Evolutionary conservation across 2,797 vertebrate species (phyloP).

Genomic region (Gastrophryne carolinensis): DNA sequence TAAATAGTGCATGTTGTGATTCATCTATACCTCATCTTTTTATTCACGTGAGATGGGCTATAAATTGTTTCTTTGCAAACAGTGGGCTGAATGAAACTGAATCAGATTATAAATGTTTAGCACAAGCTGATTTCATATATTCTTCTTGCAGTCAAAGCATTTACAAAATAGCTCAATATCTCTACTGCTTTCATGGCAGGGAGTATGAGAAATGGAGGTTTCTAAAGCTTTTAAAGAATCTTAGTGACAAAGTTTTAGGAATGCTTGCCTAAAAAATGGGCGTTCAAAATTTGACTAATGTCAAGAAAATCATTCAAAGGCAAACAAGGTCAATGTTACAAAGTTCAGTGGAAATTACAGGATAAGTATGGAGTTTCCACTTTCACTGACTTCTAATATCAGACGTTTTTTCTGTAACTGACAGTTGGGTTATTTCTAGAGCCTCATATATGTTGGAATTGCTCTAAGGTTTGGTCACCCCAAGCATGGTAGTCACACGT

Average conservation of each 20-base stretch:
- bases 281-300: too few species aligned
- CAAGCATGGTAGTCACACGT: too few species aligned
- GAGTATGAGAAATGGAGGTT: constrained; percentile 21
- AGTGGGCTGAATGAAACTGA: constrained; percentile 36
- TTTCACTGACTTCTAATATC: too few species aligned
- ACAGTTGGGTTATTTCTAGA: too few species aligned
- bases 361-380: too few species aligned
- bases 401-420: too few species aligned
- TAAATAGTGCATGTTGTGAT: constrained; percentile 40
- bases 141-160: constrained; percentile 34
- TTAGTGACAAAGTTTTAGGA: background rate
- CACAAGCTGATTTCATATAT: constrained; percentile 46
- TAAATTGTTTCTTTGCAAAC: constrained; percentile 50
- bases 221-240: constrained; percentile 24
- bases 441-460: too few species aligned
- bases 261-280: too few species aligned
- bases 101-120: constrained; percentile 45
- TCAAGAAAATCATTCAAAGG: too few species aligned
- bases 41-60: constrained; percentile 39
- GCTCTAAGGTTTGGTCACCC: too few species aligned
- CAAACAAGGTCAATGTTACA: too few species aligned
- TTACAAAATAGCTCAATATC: constrained; percentile 27
- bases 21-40: constrained; percentile 32
- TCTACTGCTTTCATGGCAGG: background rate
- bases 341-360: too few species aligned